Conservation (phyloP, 1,140 invertebrate genomes). For the Macrocentrus cingulum region DNA sequence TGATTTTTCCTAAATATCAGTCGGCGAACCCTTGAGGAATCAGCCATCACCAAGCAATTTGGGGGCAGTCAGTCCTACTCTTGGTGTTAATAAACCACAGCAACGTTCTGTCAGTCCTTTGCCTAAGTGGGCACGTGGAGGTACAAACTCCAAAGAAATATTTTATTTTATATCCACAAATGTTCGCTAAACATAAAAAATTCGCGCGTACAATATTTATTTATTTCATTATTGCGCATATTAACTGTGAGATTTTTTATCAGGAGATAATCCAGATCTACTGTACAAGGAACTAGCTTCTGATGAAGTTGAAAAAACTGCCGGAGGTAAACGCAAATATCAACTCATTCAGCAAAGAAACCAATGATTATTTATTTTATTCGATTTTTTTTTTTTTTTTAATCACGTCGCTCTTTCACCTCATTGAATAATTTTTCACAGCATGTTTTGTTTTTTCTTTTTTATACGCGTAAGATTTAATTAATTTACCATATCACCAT, state of each 20-base stretch:
- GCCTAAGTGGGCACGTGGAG: constrained; percentile 65
- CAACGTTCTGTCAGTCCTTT: constrained; percentile 59
- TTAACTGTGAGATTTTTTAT: constrained; percentile 41
- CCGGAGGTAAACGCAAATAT: constrained; percentile 46
- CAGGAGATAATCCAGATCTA: constrained; percentile 64
- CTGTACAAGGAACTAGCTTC: constrained; percentile 61
- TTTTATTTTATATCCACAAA: too few relatives aligned
- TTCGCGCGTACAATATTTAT: constrained; percentile 4
- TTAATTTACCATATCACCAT: background rate
- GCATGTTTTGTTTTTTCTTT: background rate
- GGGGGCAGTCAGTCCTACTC: constrained; percentile 47
- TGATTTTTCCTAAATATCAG: constrained; percentile 37
- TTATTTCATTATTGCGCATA: constrained; percentile 21
- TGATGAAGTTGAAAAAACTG: constrained; percentile 49
- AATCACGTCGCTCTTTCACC: background rate
- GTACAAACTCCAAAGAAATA: constrained; percentile 34
- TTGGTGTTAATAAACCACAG: constrained; percentile 45
- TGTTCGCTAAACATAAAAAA: too few relatives aligned
- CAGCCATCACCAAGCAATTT: constrained; percentile 59
- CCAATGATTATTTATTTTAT: background rate
- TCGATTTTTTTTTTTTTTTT: background rate
- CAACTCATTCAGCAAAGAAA: background rate
- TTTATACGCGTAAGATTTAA: too few relatives aligned
- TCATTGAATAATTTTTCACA: background rate
- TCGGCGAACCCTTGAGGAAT: constrained; percentile 60